Base-by-base conservation (phyloP, 2,888 invertebrate genomes). In the Neoitamus cyanurus region DNA sequence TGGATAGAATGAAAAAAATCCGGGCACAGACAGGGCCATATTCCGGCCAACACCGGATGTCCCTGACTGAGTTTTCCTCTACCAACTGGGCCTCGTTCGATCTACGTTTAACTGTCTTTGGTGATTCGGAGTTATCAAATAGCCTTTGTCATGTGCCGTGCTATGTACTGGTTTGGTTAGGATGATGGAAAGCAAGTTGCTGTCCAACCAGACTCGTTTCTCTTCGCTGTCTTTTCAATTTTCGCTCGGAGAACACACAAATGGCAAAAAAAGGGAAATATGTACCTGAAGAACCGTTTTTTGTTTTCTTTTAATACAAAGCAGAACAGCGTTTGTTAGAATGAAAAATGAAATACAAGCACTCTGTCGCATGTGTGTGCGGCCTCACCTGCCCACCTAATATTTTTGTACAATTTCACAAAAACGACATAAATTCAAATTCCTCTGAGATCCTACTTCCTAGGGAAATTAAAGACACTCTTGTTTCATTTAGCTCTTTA, bases 1-100 rank as follows among this genome's bases (percentile, higher is more conserved):
- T 42, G 25, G 75, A 20, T 34, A 34, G n/a, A 75, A 75, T 75
- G 75, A 42, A 75, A 75, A 46, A 75, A 37, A n/a, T 75, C n/a
- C 42, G 28, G 42, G 3, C 25, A 46, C 28, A 42, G n/a, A 42
- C 25, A 42, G 42, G 25, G 13, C 25, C 42, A 42, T 46, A 20
- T 75, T 42, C 25, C 25, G 75, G 42, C 28, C 42, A 46, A 7
- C 28, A 42, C 20, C 9, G 20, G 11, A 37, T 37, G 25, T 37
- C 37, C 69, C 42, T 37, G 25, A 28, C 20, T 7, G 11, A 75
- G 7, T 75, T 75, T 75, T 20, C 34, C 13, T 36, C 13, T 20
- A 4, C 42, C 25, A 75, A 25, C 25, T 75, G 13, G 30, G 11
- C 72, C n/a, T 42, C 5, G 11, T 25, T 37, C 11, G 75, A 75